Evolutionary conservation across 2,797 vertebrate species (phyloP).

Genomic region (Oophaga sylvatica): DNA sequence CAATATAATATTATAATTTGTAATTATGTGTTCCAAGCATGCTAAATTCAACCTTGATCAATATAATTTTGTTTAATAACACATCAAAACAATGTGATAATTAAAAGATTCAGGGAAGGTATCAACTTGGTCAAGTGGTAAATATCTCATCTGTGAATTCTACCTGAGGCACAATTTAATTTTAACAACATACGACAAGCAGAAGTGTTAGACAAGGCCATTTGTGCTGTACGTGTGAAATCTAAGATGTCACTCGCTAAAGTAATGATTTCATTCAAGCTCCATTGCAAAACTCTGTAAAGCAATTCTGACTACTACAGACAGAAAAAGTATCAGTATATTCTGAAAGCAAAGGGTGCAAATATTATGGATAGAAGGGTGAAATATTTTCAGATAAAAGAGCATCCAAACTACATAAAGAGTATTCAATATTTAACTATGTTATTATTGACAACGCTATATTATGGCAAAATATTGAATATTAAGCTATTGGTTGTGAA

Average conservation of each 20-base stretch:
- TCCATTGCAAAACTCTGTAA: conserved; percentile 21
- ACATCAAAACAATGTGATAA: conserved; percentile 62
- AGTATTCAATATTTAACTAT: neutral
- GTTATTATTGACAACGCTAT: neutral
- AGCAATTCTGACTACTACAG: conserved; percentile 9
- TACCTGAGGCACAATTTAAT: conserved; percentile 53
- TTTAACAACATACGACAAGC: conserved; percentile 55
- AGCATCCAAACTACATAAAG: neutral
- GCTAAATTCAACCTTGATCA: conserved; percentile 27
- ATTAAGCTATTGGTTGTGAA: neutral
- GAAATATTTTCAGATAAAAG: neutral
- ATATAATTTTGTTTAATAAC: conserved; percentile 58
- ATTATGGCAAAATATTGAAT: neutral
- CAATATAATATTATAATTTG: conserved; percentile 33
- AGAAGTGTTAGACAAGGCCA: conserved; percentile 60
- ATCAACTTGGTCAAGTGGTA: conserved; percentile 62
- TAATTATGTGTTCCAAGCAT: conserved; percentile 43
- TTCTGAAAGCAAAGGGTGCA: neutral
- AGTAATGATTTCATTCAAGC: conserved; percentile 50
- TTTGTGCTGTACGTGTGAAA: conserved; percentile 48
- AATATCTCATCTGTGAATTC: conserved; percentile 59
- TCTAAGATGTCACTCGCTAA: conserved; percentile 51
- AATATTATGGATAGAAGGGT: neutral
- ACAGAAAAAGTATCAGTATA: conserved; percentile 9
- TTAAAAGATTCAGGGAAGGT: conserved; percentile 58